A percentile compares a stretch with the other conserved stretches of the same genome.
Evolutionary conservation across 2,888 invertebrate genomes (phyloP).

Genomic region (Apamea epomidion): DNA sequence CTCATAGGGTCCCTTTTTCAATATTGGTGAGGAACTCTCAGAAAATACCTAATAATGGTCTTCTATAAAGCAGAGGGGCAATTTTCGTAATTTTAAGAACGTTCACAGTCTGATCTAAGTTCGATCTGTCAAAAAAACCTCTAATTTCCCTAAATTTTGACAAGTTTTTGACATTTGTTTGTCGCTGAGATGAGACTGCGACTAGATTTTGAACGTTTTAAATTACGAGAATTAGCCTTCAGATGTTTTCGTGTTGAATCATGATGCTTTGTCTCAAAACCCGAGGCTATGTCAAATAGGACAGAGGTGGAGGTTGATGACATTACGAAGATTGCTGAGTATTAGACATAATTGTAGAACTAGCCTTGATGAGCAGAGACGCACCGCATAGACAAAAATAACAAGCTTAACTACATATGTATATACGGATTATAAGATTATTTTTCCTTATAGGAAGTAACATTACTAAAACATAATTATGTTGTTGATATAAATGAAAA

Average conservation of each 20-base stretch:
- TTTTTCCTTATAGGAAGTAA: slow-evolving; percentile 38
- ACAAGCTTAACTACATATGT: background rate
- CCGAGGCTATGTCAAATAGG: slow-evolving; percentile 27
- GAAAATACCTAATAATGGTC: background rate
- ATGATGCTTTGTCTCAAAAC: slow-evolving; percentile 1
- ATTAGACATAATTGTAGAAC: slow-evolving; percentile 51
- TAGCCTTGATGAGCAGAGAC: slow-evolving; percentile 44
- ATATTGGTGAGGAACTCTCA: background rate
- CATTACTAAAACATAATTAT: slow-evolving; percentile 11
- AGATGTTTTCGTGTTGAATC: background rate
- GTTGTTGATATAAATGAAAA: background rate
- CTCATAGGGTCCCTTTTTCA: background rate
- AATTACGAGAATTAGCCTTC: too few relatives aligned
- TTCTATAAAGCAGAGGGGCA: background rate
- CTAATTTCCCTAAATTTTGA: too few relatives aligned
- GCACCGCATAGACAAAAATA: slow-evolving; percentile 17
- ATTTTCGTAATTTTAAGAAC: too few relatives aligned
- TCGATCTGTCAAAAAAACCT: too few relatives aligned
- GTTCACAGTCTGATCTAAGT: too few relatives aligned
- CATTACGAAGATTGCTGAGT: slow-evolving; percentile 47
- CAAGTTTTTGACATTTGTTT: too few relatives aligned
- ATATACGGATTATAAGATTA: background rate
- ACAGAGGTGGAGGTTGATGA: slow-evolving; percentile 56
- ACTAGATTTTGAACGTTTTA: too few relatives aligned
- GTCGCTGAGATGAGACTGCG: too few relatives aligned